A percentile compares a stretch with the other conserved stretches of the same genome.
These are phyloP conservation scores for Cerastis leucographa DNA, from an alignment of 2,888 invertebrate species.

Conservation along the genomic window DNA sequence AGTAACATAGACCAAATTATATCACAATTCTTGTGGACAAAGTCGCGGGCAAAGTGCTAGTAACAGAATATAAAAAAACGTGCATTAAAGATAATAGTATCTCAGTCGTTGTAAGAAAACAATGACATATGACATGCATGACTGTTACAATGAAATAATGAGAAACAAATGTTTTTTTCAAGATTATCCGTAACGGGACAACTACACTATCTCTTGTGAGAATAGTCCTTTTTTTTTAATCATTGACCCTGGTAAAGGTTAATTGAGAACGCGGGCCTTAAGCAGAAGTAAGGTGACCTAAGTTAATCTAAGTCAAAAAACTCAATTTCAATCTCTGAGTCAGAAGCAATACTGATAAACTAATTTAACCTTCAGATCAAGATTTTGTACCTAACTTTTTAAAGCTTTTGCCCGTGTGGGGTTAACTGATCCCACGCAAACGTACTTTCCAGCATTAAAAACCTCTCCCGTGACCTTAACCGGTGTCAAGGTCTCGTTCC, in stretches of 20 bases:
- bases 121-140: not conserved
- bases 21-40: too few species aligned
- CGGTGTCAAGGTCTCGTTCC: not conserved
- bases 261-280: not conserved
- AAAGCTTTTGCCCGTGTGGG: not conserved
- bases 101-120: not conserved
- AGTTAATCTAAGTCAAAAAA: not conserved
- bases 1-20: too few species aligned
- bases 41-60: too few species aligned
- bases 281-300: conserved; percentile 6
- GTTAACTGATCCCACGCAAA: not conserved
- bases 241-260: not conserved
- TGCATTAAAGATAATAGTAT: not conserved
- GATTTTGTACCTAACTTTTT: not conserved
- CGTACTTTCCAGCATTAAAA: not conserved
- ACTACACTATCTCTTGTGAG: not conserved
- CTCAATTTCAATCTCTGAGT: not conserved
- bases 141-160: not conserved
- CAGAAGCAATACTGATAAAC: not conserved
- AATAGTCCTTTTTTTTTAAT: not conserved
- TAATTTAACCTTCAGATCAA: not conserved
- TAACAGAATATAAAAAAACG: not conserved
- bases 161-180: not conserved
- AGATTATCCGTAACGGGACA: not conserved
- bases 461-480: not conserved